Conservation (phyloP, 1,140 invertebrate species). For the Rhagoletis zephyria region DNA sequence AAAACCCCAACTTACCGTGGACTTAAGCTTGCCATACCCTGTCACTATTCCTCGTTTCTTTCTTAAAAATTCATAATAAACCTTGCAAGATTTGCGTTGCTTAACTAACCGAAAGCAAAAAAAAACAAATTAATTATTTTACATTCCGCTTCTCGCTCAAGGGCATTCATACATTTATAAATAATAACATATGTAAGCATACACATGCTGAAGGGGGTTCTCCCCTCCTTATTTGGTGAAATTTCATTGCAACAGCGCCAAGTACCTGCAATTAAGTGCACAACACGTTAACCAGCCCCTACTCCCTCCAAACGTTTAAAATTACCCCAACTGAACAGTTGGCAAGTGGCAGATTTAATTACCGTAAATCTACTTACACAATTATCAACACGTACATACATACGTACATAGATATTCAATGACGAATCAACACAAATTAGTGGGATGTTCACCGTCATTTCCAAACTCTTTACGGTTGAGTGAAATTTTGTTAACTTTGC, state of each 20-base stretch:
- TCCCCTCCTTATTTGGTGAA: neutral
- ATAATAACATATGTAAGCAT: neutral
- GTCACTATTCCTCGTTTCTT: too few relatives aligned
- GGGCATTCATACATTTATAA: neutral
- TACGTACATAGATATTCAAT: neutral
- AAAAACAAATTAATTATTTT: neutral
- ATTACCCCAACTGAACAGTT: conserved; percentile 21
- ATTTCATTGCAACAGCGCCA: neutral
- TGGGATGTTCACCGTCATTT: neutral
- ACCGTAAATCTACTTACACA: neutral
- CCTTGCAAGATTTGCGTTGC: neutral
- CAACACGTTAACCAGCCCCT: neutral
- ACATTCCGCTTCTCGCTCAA: neutral
- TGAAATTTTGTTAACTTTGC: conserved; percentile 32
- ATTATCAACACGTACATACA: neutral
- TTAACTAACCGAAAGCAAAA: neutral
- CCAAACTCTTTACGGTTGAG: neutral
- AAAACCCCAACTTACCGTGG: too few relatives aligned
- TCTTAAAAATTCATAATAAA: neutral
- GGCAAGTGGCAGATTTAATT: conserved; percentile 41
- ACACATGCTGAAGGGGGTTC: neutral
- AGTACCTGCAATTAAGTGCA: neutral
- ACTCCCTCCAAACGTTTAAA: neutral
- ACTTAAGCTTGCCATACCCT: too few relatives aligned
- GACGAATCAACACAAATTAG: conserved; percentile 16